A percentile compares a stretch with the other conserved stretches of the same genome.
Conservation (phyloP, 2,113 vertebrate species). For the Chamaea fasciata region DNA sequence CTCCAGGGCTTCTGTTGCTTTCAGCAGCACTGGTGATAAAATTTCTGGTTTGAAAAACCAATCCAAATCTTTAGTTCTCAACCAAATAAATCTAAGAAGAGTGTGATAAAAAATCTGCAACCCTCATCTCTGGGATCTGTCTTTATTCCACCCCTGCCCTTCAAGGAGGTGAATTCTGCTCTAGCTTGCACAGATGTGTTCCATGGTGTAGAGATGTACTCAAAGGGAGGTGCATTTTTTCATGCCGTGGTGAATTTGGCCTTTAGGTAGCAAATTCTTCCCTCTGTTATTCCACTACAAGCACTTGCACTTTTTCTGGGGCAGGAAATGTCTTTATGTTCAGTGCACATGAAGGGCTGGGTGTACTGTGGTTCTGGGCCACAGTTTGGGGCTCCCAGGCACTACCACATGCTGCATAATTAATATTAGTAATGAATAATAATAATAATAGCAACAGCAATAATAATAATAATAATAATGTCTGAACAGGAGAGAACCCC, state of each 20-base stretch:
- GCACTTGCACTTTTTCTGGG: not conserved
- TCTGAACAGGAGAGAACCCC: not conserved
- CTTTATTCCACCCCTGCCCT: not conserved
- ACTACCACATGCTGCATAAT: conserved; percentile 46
- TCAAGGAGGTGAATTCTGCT: not conserved
- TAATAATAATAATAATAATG: not conserved
- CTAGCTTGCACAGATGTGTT: not conserved
- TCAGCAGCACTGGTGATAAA: not conserved
- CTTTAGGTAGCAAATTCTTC: conserved; percentile 4
- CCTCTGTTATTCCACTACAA: not conserved
- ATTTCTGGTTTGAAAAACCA: not conserved
- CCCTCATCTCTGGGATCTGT: not conserved
- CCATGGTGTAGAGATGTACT: not conserved
- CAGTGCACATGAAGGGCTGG: not conserved
- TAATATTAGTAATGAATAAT: conserved; percentile 59
- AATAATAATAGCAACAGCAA: not conserved
- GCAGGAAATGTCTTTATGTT: not conserved
- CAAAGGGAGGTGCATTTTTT: not conserved
- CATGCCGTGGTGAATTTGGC: not conserved
- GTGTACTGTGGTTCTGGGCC: not conserved
- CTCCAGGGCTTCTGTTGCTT: not conserved
- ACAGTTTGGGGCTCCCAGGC: conserved; percentile 18
- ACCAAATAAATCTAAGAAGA: not conserved
- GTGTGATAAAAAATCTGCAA: not conserved
- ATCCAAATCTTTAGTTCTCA: not conserved